Evolutionary conservation across 2,113 vertebrate species (phyloP), one percentile per base, ranked within the genome.

Genomic region (Ranitomeya variabilis): DNA sequence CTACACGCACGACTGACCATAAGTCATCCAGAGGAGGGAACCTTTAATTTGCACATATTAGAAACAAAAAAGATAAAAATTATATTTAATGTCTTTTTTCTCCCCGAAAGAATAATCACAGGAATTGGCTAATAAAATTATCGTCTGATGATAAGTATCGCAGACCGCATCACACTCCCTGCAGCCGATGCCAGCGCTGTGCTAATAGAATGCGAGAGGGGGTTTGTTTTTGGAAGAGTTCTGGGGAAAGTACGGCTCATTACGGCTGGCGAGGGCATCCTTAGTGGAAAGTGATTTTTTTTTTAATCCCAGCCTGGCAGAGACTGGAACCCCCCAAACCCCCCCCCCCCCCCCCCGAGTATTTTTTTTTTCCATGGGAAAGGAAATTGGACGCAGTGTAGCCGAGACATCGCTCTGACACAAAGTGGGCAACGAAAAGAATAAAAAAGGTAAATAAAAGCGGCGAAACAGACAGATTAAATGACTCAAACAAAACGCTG

Each of bases 401-500:
- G 23, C 26, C 86, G 90, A 90, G 69, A 18, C 51, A 37, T 45
- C 90, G 90, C 85, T 11, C 57, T 90, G 79, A 82, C 87, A 91
- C 62, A 89, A 92, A 91, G 86, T 9, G 7, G 78, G 51, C 78
- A 91, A 59, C 71, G 80, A 88, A 0, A 15, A 15, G 21, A 71
- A 31, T 31, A 31, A 26, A 45, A 18, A 91, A 90, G 60, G 69
- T 31, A 92, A 93, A 91, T 84, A 69, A 18, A 86, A 80, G 73
- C 0, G 3, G 67, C 71, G 45, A 77, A 89, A 90, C 89, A 91
- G 89, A 90, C 76, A 81, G 92, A 91, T 91, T 90, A 89, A 0
- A 45, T 90, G 83, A 45, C 9, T 77, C 89, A 51, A 89, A 93
- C 83, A 92, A 91, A 92, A 91, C 85, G 52, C 14, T 9, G 7